A percentile compares a stretch with the other conserved stretches of the same genome.
These are phyloP conservation scores for Atta colombica DNA, from an alignment of 1,140 invertebrate species.

Conservation along the genomic window DNA sequence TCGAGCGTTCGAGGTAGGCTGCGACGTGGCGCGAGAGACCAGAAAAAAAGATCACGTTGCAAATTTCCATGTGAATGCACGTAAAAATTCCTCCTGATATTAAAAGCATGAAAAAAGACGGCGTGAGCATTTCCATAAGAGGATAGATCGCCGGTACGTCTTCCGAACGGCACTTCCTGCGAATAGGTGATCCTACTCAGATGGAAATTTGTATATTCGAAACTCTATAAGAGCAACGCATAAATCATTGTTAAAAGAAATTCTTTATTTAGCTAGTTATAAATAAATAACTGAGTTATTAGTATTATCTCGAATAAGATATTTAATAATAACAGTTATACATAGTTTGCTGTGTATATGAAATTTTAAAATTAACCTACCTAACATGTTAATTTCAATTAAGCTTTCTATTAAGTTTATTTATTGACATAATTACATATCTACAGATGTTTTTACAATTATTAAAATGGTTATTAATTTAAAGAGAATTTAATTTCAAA, in stretches of 20 bases:
- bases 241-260: slow-evolving; percentile 16
- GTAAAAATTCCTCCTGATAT: slow-evolving; percentile 40
- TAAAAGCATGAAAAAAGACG: slow-evolving; percentile 42
- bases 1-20: neutral
- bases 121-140: slow-evolving; percentile 37
- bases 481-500: neutral
- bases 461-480: neutral
- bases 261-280: neutral
- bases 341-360: neutral
- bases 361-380: neutral
- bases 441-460: neutral
- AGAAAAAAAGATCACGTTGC: slow-evolving; percentile 44
- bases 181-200: slow-evolving; percentile 1
- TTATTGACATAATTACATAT: neutral
- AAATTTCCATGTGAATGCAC: slow-evolving; percentile 60
- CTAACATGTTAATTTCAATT: neutral
- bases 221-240: neutral
- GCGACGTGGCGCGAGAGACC: slow-evolving; percentile 15
- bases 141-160: slow-evolving; percentile 24
- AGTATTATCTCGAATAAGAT: neutral
- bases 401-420: neutral
- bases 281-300: neutral
- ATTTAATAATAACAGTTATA: neutral
- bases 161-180: neutral
- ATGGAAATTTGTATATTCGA: slow-evolving; percentile 33